Evolutionary conservation across 1,140 invertebrate species (phyloP).

Genomic region (Cephus cinctus): DNA sequence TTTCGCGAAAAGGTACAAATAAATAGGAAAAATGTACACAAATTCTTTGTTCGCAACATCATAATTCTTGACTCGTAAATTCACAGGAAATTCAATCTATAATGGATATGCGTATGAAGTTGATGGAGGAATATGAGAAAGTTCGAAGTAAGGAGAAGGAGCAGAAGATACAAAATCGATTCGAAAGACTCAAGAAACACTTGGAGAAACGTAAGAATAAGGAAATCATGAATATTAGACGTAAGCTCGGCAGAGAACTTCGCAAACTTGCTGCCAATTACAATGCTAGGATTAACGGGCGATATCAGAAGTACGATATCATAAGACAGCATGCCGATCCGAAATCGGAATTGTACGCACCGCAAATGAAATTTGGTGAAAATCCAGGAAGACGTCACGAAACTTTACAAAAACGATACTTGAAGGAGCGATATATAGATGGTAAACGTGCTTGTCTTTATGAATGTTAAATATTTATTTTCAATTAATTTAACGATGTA

Average conservation of each 20-base stretch:
- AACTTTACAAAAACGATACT: conserved; percentile 24
- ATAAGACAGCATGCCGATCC: conserved; percentile 50
- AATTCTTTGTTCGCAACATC: conserved; percentile 4
- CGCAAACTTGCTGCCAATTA: conserved; percentile 57
- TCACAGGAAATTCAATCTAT: conserved; percentile 64
- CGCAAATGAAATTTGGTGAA: conserved; percentile 54
- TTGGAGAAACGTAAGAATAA: conserved; percentile 27
- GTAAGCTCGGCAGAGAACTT: conserved; percentile 51
- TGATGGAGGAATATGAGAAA: conserved; percentile 52
- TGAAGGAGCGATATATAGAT: conserved; percentile 9
- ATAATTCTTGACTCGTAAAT: conserved; percentile 16
- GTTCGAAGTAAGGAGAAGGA: conserved; percentile 51
- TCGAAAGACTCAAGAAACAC: conserved; percentile 26
- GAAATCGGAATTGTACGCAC: conserved; percentile 56
- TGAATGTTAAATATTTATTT: not conserved
- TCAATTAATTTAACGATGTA: not conserved
- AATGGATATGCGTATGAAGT: conserved; percentile 57
- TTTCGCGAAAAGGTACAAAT: conserved; percentile 63
- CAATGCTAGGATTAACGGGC: conserved; percentile 40
- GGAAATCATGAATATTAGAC: conserved; percentile 32
- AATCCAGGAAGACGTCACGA: conserved; percentile 53
- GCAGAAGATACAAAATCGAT: conserved; percentile 41
- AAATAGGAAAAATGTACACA: conserved; percentile 37
- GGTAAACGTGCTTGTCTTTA: conserved; percentile 10
- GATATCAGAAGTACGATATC: conserved; percentile 44